A percentile compares a stretch with the other conserved stretches of the same genome.
Conservation (phyloP, 2,797 vertebrate species). For the Anolis apletophallus region DNA sequence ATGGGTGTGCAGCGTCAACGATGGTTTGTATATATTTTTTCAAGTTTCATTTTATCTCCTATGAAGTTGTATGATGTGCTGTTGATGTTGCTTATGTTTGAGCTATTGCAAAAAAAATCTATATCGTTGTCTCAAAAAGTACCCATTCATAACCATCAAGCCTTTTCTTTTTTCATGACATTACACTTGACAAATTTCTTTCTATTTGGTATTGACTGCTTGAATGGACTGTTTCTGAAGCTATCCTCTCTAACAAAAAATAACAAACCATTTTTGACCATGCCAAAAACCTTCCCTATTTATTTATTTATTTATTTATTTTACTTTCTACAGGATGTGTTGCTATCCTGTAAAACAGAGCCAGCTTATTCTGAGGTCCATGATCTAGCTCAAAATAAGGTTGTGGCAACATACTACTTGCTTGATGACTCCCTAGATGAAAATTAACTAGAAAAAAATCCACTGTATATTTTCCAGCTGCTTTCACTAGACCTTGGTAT, state of each 20-base stretch:
- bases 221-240: background rate
- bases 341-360: background rate
- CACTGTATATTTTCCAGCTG: background rate
- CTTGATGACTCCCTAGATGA: background rate
- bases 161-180: background rate
- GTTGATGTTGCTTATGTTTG: background rate
- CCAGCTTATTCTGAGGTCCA: background rate
- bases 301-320: background rate
- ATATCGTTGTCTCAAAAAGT: no score
- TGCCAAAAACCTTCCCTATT: background rate
- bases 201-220: background rate
- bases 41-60: constrained; percentile 18
- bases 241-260: background rate
- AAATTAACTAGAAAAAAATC: background rate
- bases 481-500: background rate
- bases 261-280: background rate
- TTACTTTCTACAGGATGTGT: background rate
- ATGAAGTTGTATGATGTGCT: constrained; percentile 11
- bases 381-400: background rate
- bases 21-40: constrained; percentile 92
- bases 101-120: background rate
- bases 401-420: background rate
- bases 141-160: background rate
- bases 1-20: constrained; percentile 89
- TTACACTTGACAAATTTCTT: background rate